Evolutionary conservation across 2,113 vertebrate species (phyloP).

Genomic region (Pelusios castaneus): DNA sequence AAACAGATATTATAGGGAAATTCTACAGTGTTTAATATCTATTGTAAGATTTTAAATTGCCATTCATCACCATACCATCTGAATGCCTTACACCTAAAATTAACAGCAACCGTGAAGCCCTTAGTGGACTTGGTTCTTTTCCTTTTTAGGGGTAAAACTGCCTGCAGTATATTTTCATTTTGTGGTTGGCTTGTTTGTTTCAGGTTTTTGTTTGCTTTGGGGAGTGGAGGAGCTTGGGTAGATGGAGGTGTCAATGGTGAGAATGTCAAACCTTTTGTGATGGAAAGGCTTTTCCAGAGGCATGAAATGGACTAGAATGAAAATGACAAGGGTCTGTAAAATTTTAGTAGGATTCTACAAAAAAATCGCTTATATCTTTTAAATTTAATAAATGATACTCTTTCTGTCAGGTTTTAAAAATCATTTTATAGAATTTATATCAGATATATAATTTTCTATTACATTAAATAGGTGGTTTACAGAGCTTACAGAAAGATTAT

Average conservation of each 20-base stretch:
- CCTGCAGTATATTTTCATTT: neutral
- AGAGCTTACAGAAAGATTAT: neutral
- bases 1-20: neutral
- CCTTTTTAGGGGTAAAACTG: neutral
- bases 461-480: neutral
- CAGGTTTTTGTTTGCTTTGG: neutral
- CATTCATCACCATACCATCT: constrained; percentile 3
- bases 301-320: neutral
- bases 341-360: neutral
- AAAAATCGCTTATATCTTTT: neutral
- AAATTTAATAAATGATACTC: neutral
- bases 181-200: neutral
- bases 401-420: neutral
- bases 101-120: neutral
- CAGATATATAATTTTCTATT: neutral
- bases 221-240: neutral
- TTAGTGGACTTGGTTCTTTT: neutral
- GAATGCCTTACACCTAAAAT: neutral
- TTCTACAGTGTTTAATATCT: constrained; percentile 3
- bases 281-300: neutral
- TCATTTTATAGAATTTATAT: neutral
- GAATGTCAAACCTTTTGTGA: neutral
- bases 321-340: neutral
- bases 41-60: neutral
- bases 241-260: neutral